These are phyloP conservation scores for Tiliacea aurago DNA, from an alignment of 2,888 invertebrate genomes.

Conservation along the genomic window DNA sequence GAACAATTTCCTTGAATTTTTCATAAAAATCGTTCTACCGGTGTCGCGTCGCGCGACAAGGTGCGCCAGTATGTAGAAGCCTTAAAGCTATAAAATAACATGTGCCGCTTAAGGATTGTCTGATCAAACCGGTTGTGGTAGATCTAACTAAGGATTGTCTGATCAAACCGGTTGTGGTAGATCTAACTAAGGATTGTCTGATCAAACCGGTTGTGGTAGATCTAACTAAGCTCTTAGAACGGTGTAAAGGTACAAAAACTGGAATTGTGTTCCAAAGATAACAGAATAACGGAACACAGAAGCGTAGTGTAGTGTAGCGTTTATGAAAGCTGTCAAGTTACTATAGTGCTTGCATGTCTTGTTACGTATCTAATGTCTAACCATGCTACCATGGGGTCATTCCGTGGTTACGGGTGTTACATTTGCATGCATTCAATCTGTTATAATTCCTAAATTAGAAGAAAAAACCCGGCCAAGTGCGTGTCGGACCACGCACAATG, in stretches of 20 bases:
- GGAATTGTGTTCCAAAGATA: constrained; percentile 19
- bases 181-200: too few species aligned
- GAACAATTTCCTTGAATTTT: too few species aligned
- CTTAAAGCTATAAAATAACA: not conserved
- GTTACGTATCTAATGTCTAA: not conserved
- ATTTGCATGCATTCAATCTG: too few species aligned
- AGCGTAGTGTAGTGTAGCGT: not conserved
- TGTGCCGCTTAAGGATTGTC: not conserved
- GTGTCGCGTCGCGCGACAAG: too few species aligned
- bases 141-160: constrained; percentile 1
- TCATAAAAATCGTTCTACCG: too few species aligned
- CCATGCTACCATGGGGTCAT: not conserved
- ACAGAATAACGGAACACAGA: constrained; percentile 20
- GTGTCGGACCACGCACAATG: too few species aligned
- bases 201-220: too few species aligned
- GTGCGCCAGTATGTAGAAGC: too few species aligned
- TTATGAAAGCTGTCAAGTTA: not conserved
- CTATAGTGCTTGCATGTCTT: not conserved
- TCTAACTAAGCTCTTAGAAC: not conserved
- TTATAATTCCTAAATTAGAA: too few species aligned
- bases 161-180: too few species aligned
- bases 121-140: constrained; percentile 28
- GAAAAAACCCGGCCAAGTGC: too few species aligned
- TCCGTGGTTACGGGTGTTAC: too few species aligned
- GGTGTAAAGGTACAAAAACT: constrained; percentile 25